phyloP scores from a whole-genome alignment of 2,797 vertebrate species.

The Poeciliopsis paucimaculata region DNA sequence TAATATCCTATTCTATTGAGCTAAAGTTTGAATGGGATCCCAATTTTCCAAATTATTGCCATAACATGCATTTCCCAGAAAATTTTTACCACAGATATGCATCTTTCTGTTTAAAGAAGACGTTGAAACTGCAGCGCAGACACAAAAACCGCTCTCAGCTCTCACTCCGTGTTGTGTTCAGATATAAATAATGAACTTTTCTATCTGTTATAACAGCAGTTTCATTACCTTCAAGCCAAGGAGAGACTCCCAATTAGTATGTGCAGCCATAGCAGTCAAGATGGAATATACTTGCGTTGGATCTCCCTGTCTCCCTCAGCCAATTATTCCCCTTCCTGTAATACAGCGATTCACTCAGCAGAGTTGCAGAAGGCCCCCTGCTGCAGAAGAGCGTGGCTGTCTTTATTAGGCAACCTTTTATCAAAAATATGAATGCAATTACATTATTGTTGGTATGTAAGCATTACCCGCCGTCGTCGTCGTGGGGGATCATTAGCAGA shows the following conservation, averaged over 20 bases:
- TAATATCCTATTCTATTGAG: not conserved
- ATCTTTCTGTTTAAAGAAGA: slow-evolving; percentile 15
- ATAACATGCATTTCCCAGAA: not conserved
- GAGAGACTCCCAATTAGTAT: slow-evolving; percentile 75
- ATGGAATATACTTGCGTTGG: slow-evolving; percentile 54
- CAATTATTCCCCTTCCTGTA: slow-evolving; percentile 71
- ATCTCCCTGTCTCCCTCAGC: slow-evolving; percentile 59
- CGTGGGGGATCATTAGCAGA: slow-evolving; percentile 42
- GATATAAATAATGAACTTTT: slow-evolving; percentile 72
- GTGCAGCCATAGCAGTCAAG: slow-evolving; percentile 63
- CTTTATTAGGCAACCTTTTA: slow-evolving; percentile 60
- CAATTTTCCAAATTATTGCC: not conserved
- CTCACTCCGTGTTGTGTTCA: slow-evolving; percentile 45
- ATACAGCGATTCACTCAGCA: slow-evolving; percentile 48
- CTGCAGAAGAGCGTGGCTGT: slow-evolving; percentile 36
- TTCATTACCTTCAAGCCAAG: slow-evolving; percentile 73
- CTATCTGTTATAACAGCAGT: slow-evolving; percentile 60
- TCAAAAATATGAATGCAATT: slow-evolving; percentile 52
- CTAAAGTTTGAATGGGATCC: not conserved
- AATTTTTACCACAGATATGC: slow-evolving; percentile 12
- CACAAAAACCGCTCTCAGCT: slow-evolving; percentile 29
- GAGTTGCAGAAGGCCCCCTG: slow-evolving; percentile 35
- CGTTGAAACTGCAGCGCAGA: slow-evolving; percentile 28
- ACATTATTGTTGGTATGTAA: slow-evolving; percentile 41
- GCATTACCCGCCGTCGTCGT: slow-evolving; percentile 35